Conservation (phyloP, 2,888 invertebrate genomes). For the Drosophila niveifrons region DNA sequence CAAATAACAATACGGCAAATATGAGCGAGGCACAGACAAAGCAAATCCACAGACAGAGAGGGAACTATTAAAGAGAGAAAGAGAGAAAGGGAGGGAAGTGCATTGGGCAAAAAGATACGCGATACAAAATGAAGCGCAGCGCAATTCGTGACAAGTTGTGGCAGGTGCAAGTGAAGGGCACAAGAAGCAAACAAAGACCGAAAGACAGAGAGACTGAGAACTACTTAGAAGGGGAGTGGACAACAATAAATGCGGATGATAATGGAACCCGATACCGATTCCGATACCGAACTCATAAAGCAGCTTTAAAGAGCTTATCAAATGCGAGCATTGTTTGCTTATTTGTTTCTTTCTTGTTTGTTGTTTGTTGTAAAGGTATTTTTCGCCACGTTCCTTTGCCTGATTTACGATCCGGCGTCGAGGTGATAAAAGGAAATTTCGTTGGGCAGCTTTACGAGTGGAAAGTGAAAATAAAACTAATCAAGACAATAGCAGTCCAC, state of each 20-base stretch:
- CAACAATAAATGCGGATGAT: conserved; percentile 43
- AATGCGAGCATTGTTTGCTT: conserved; percentile 8
- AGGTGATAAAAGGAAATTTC: conserved; percentile 1
- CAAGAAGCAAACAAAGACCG: background rate
- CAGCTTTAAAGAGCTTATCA: conserved; percentile 29
- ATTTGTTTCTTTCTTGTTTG: too few species aligned
- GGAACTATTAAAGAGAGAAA: background rate
- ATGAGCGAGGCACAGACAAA: conserved; percentile 35
- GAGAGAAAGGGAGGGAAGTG: background rate
- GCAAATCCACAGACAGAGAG: conserved; percentile 9
- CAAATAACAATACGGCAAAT: conserved; percentile 49
- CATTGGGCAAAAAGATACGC: conserved; percentile 38
- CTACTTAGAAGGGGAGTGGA: conserved; percentile 2
- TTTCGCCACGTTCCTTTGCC: conserved; percentile 2
- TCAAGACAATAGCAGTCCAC: background rate
- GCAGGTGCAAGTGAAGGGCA: conserved; percentile 43
- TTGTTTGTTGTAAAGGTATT: conserved; percentile 2
- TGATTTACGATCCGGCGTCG: conserved; percentile 21
- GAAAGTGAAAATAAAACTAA: conserved; percentile 18
- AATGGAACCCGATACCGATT: conserved; percentile 22
- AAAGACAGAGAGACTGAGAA: background rate
- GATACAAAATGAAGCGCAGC: conserved; percentile 56
- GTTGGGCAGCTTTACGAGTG: conserved; percentile 13
- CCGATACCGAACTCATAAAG: conserved; percentile 32
- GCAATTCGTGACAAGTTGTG: conserved; percentile 51